Base-by-base conservation (phyloP, 2,888 invertebrate species). In the Drosophila limbata region DNA sequence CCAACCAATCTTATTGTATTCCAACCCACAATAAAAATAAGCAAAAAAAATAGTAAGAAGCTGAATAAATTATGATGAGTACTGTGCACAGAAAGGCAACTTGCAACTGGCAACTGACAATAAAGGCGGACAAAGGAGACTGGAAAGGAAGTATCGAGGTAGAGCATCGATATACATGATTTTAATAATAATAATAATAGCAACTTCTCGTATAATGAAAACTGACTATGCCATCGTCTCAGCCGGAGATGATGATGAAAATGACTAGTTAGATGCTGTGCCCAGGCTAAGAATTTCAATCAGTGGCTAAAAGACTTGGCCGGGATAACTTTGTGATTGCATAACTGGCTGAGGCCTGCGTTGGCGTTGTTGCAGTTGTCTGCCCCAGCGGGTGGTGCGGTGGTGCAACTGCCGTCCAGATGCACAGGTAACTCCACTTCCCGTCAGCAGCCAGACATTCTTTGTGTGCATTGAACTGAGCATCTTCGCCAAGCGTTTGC, bases 251-350 rank as follows among this genome's bases (percentile, higher is more conserved):
- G 83, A 72, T 77, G 70, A 79, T 81, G 81, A 77, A 79, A 81
- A 81, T 81, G 62, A 79, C 81, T 56, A 19, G 5, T 44, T 21
- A 44, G 44, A 13, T 21, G 44, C 69, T 52, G 56, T 37, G 59
- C 60, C 66, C 69, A 31, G 62, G 77, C 66, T 52, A 78, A 78
- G 82, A 83, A 83, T 83, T 83, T 84, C 84, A 83, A 83, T 83
- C 84, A 83, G 78, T 84, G 75, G 66, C 78, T 64, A 60, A 45
- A 68, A 69, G 81, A 68, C 78, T 65, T 64, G 61, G 68, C 57
- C 19, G 61, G 64, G 62, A 53, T 65, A 84, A 84, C 79, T 84
- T 84, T 84, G 81, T 84, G 82, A 83, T 83, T 83, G 82, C 83
- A 81, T 84, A 84, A 82, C 84, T 79, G 73, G 73, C 40, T 68